phyloP scores from a whole-genome alignment of 2,888 invertebrate genomes.

The Tuta absoluta region DNA sequence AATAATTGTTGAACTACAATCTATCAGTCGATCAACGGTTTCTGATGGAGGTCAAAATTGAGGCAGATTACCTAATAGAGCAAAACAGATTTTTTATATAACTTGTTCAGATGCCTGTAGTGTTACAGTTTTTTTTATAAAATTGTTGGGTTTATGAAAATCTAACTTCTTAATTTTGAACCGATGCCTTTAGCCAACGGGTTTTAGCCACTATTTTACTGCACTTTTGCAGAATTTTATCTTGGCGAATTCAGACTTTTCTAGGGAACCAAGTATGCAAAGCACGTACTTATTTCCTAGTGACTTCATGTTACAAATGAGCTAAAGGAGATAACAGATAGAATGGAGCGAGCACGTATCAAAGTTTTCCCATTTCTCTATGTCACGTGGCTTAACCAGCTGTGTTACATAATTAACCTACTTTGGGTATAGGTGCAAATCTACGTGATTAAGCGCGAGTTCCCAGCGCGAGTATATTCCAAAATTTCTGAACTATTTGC shows the following conservation, averaged over 20 bases:
- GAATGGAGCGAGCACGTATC: constrained; percentile 11
- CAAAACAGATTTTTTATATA: too few relatives aligned
- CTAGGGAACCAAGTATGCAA: neutral
- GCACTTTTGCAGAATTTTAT: neutral
- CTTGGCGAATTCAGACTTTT: constrained; percentile 4
- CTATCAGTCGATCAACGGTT: too few relatives aligned
- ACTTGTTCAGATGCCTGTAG: too few relatives aligned
- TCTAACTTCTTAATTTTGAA: neutral
- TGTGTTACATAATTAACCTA: constrained; percentile 16
- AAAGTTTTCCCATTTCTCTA: constrained; percentile 18
- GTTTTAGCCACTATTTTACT: constrained; percentile 3
- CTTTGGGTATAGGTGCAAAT: constrained; percentile 9
- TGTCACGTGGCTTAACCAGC: constrained; percentile 12
- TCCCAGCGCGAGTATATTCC: neutral
- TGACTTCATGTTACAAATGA: constrained; percentile 16
- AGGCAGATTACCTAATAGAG: too few relatives aligned
- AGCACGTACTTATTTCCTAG: constrained; percentile 15
- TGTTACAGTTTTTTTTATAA: too few relatives aligned
- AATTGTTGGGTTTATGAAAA: neutral
- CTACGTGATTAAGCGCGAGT: too few relatives aligned
- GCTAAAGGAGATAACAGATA: constrained; percentile 4
- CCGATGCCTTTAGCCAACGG: constrained; percentile 45
- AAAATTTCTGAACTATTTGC: neutral
- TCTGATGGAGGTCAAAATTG: too few relatives aligned
- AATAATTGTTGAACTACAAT: too few relatives aligned